Base-by-base conservation (phyloP, 2,888 invertebrate species). In the Leucoma salicis region DNA sequence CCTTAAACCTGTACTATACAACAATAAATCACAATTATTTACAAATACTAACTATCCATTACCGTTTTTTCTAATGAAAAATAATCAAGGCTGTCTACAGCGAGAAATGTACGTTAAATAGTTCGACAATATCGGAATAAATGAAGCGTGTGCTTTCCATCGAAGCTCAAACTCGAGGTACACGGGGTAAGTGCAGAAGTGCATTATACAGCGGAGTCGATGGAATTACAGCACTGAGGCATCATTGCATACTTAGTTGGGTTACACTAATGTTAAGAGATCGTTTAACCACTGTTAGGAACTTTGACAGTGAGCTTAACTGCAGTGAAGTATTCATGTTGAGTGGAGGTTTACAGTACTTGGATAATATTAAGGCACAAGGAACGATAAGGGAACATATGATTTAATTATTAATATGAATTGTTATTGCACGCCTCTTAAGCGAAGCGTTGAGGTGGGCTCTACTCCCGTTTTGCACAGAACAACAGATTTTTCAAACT, bases 191-290 rank as follows among this genome's bases (percentile, higher is more conserved):
- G 80, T 80, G 80, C 73, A 71, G 70, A 68, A 74, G 78, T 82
- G 79, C 78, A 82, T 82, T 73, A 82, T 83, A 78, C 76, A 83
- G 74, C 57, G 57, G 64, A 63, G 72, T 71, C 73, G 72, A 78
- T 78, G 67, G 74, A 74, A 74, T 74, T 74, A 73, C 68, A 64
- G 59, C 54, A 53, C 48, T 49, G 43, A 43, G 41, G 40, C 71
- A 69, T 72, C 74, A 70, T 70, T 67, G 66, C 76, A 71, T 78
- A 81, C 70, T 78, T 63, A 71, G 74, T 66, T 72, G 60, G 73
- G 74, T 70, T 74, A 66, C 39, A 60, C 62, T 75, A 72, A 71
- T 73, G 73, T 67, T 74, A 68, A 62, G 64, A 59, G 54, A 63
- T 57, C 57, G 63, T 61, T 69, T 63, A 71, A 63, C 69, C 59